Evolutionary conservation across 2,113 vertebrate species (phyloP), one percentile per base, ranked within the genome.

Genomic region (Heptranchias perlo): DNA sequence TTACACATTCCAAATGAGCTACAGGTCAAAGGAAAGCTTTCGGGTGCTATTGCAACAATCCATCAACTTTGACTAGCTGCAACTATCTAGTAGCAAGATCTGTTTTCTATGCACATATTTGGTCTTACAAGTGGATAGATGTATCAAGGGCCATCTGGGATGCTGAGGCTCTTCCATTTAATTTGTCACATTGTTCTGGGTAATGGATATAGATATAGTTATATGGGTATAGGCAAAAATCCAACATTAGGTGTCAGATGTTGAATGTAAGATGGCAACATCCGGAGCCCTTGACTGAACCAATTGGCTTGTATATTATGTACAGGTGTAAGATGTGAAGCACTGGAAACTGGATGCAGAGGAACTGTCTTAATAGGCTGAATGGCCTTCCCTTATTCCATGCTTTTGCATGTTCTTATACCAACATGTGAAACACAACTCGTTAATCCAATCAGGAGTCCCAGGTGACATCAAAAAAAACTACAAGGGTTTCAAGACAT

Each of bases 1-100:
- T 64, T 93, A 21, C 61, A 62, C n/a, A 93, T 93, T 93, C 58
- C 16, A 93, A 62, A 62, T 93, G 89, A 62, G 58, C 89, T 62
- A 21, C 89, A 39, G 58, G 89, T 93, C 89, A 64, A 93, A 62
- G 10, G 89, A 18, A 39, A 62, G 61, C 58, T 93, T 93, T 62
- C 18, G 6, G 35, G 16, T 39, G 58, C 89, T 62, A 39, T 64
- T 64, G 58, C 89, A 64, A 6, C 89, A 0, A 39, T 93, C 89
- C 58, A 93, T 93, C 89, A 93, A 64, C 18, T n/a, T 93, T 93
- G 14, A 93, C 58, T n/a, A 62, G 35, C 21, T n/a, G 35, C 35
- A 62, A n/a, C 78, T 62, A 93, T 62, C 89, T 16, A 10, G 89
- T 8, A 2, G 16, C 35, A 93, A 23, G n/a, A 47, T 82, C 78